Percentiles rank a stretch among this genome's conserved stretches.
Evolutionary conservation across 2,797 vertebrate species (phyloP).

Genomic region (Gymnothorax reevesii): DNA sequence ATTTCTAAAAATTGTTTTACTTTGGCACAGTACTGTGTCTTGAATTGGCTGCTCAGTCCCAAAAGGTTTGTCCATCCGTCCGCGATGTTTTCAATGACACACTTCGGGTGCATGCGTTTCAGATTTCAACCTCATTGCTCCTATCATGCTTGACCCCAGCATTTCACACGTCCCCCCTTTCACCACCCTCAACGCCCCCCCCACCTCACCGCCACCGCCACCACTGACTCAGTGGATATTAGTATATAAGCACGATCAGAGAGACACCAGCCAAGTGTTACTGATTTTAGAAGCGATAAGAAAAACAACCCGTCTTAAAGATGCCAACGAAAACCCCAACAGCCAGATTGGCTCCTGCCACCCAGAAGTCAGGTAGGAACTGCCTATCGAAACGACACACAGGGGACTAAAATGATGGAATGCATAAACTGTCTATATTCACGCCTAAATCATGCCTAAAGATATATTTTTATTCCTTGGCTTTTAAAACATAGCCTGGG

Average conservation of each 20-base stretch:
- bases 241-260: conserved; percentile 7
- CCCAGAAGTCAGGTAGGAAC: conserved; percentile 14
- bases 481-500: no score
- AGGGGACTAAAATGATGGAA: background rate
- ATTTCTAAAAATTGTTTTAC: no score
- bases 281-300: background rate
- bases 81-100: background rate
- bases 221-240: background rate
- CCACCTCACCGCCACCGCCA: background rate
- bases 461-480: no score
- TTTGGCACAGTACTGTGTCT: no score
- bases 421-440: background rate
- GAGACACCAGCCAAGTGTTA: background rate
- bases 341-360: background rate
- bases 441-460: no score
- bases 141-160: background rate
- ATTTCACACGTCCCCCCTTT: background rate
- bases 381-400: background rate
- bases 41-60: background rate
- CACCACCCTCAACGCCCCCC: background rate
- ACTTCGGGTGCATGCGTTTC: background rate
- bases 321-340: conserved; percentile 3
- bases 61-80: background rate
- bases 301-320: background rate
- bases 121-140: background rate